Base-by-base conservation (phyloP, 1,140 invertebrate species). In the Nephila pilipes region DNA sequence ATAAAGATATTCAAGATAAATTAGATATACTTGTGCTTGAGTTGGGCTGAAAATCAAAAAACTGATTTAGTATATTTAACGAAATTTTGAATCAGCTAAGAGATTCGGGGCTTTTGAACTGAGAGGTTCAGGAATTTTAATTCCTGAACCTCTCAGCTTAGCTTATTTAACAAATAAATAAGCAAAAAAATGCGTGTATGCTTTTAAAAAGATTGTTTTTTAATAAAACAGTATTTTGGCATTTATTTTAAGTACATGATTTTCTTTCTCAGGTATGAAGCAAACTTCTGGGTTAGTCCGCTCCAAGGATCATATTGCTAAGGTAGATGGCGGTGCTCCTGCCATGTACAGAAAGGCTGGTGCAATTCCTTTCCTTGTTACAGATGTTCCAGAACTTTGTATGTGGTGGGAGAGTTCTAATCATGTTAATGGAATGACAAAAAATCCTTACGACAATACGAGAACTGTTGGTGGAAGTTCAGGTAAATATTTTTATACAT, bases 361-460 rank as follows among this genome's bases (percentile, higher is more conserved):
- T 2, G 97, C 96, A 12, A 98, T 99, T 85, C 96, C 97, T 0
- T 95, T 98, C 1, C 96, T 97, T 60, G 96, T 98, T 0, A 98
- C 98, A 2, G 98, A 98, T 96, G 95, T 99, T 79, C 98, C 98
- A 95, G 99, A 99, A 54, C 97, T 98, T 94, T 97, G 97, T 94
- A 95, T 97, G 46, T 97, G 97, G 95, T 98, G 98, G 97, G 99
- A 99, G 95, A 97, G 97, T 12, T 96, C 96, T 80, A 99, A 99
- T 95, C 97, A 96, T n/a, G 96, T 99, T 8, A 98, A 99, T 94
- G 99, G 98, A 1, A 95, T 96, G 63, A 98, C 98, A 0, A 97
- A 97, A 46, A 99, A 99, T 96, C 98, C 99, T 0, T 99, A 99
- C 95, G 97, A 99, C 94, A 97, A 97, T 0, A 97, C 97, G 2